Evolutionary conservation across 2,797 vertebrate species (phyloP).

Genomic region (Dromococcyx pavoninus): DNA sequence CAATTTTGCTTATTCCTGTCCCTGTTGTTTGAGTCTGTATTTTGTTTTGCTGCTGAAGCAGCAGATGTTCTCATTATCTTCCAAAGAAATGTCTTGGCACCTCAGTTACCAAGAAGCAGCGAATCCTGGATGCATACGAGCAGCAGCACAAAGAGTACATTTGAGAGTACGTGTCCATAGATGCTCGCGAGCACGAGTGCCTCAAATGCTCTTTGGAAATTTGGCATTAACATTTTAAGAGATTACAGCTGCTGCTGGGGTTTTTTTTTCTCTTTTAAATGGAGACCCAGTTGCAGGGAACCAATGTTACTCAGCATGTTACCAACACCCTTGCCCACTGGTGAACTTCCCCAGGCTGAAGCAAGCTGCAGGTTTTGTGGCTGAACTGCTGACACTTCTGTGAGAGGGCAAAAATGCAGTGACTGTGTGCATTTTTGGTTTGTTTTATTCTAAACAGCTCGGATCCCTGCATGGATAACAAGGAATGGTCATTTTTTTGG

Average conservation of each 20-base stretch:
- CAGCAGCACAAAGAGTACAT: background rate
- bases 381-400: background rate
- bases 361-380: background rate
- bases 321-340: background rate
- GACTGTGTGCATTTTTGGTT: background rate
- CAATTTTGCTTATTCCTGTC: background rate
- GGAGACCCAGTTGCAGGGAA: background rate
- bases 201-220: background rate
- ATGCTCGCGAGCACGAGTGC: background rate
- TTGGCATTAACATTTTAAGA: background rate
- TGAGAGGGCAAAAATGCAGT: conserved; percentile 2
- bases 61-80: conserved; percentile 59
- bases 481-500: background rate
- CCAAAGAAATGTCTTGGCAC: conserved; percentile 35
- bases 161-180: background rate
- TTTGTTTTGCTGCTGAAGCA: conserved; percentile 46
- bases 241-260: background rate
- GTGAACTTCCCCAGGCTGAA: background rate
- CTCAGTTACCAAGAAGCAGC: background rate
- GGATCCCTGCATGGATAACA: background rate
- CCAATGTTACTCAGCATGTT: background rate
- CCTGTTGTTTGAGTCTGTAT: background rate
- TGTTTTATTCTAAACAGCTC: background rate
- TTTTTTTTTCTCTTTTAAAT: background rate
- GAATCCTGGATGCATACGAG: conserved; percentile 2